phyloP scores from a whole-genome alignment of 2,113 vertebrate species.

The Brachypteracias leptosomus region DNA sequence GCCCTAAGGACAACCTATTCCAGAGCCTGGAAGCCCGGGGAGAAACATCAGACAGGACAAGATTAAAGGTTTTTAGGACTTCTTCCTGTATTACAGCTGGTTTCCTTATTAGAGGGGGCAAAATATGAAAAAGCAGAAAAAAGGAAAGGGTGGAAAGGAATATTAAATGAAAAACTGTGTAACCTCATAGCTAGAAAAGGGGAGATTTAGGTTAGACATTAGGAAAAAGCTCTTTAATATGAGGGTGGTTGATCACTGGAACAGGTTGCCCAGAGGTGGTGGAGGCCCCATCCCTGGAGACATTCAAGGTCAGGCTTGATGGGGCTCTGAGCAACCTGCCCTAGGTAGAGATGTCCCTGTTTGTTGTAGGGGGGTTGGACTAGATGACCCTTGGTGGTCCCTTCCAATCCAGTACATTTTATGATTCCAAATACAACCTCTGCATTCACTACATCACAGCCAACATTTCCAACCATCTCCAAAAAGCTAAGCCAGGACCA shows the following conservation, averaged over 20 bases:
- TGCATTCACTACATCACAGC: neutral
- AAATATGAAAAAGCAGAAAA: neutral
- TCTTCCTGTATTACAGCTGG: neutral
- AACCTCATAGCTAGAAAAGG: too few relatives aligned
- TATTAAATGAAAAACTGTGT: neutral
- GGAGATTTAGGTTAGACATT: too few relatives aligned
- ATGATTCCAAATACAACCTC: neutral
- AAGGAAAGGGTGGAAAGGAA: neutral
- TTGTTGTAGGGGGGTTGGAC: too few relatives aligned
- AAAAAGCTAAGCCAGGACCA: neutral
- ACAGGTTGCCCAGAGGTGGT: too few relatives aligned
- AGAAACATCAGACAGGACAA: neutral
- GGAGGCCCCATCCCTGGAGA: too few relatives aligned
- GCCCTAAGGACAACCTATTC: neutral
- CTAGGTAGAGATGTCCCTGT: too few relatives aligned
- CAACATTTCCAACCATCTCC: neutral
- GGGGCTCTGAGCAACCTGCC: too few relatives aligned
- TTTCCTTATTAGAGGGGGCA: neutral
- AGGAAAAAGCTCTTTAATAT: too few relatives aligned
- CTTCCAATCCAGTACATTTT: too few relatives aligned
- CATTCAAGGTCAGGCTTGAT: too few relatives aligned
- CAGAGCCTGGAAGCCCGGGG: rapidly evolving
- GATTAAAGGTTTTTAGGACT: neutral
- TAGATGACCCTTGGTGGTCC: too few relatives aligned
- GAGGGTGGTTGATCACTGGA: too few relatives aligned